Conservation (phyloP, 2,888 invertebrate genomes). For the Cantharis nigra region DNA sequence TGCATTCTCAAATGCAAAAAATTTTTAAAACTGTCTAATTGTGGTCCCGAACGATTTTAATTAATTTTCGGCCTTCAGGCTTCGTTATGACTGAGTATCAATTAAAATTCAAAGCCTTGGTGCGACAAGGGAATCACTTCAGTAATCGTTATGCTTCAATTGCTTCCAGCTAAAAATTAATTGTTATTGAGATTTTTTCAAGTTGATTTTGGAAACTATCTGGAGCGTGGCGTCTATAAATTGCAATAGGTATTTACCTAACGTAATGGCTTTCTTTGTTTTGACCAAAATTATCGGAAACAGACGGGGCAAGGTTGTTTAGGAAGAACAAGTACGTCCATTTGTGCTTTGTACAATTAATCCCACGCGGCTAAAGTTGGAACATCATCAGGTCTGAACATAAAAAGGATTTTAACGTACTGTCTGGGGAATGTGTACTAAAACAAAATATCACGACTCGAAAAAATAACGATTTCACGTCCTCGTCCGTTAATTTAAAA, state of each 20-base stretch:
- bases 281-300: constrained; percentile 13
- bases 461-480: constrained; percentile 3
- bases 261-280: constrained; percentile 12
- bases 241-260: neutral
- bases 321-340: constrained; percentile 23
- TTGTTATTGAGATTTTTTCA: neutral
- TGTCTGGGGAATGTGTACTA: constrained; percentile 12
- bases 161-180: neutral
- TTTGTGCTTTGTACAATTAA: constrained; percentile 22
- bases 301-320: constrained; percentile 3
- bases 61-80: constrained; percentile 16
- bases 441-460: constrained; percentile 11
- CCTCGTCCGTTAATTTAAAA: neutral
- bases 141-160: neutral
- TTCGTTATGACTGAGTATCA: constrained; percentile 14
- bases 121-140: constrained; percentile 4
- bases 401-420: constrained; percentile 23
- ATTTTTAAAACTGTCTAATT: constrained; percentile 4
- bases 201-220: neutral
- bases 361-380: constrained; percentile 19
- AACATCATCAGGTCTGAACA: constrained; percentile 23
- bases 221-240: neutral
- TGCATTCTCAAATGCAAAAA: constrained; percentile 1
- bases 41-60: constrained; percentile 2
- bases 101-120: constrained; percentile 6